Evolutionary conservation across 2,888 invertebrate species (phyloP), one percentile per base, ranked within the genome.

Genomic region (Synergus japonicus): DNA sequence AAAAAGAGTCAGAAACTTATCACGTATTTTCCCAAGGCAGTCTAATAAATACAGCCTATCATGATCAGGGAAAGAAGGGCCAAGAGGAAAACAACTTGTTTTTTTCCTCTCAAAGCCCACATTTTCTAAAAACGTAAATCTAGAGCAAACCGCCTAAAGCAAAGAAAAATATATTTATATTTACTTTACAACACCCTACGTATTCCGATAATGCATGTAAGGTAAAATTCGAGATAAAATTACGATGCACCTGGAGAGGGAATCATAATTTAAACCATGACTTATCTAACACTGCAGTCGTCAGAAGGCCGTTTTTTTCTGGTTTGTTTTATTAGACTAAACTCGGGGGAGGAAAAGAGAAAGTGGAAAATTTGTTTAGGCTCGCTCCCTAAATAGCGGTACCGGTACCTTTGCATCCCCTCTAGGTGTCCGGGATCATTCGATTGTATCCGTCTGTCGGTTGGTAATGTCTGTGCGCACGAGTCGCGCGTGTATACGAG

Each of bases 401-500:
- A 86, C 82, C 87, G 87, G 87, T 86, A 86, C 82, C 83, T 85
- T 84, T 85, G 81, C 73, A 73, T 73, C 54, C 82, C 77, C 73
- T 84, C 79, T n/a, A 73, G 15, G n/a, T 73, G 54, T 29, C 49
- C 29, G 44, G n/a, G n/a, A 1, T 18, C 37, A 7, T 8, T 18
- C 66, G 22, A 46, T 15, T 78, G 80, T 76, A 79, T 78, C 83
- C 85, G 83, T 84, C 82, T 85, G 83, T 84, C 82, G 81, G 84
- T 82, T 85, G 79, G 83, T 78, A 83, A 37, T 86, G 85, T 85
- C 85, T 83, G 87, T 85, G 88, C 83, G 89, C 88, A 87, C 89
- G 87, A 87, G 86, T 87, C 88, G 88, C 86, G 86, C 88, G 86
- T 83, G 86, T 86, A 85, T 88, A 89, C 89, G 89, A 90, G 91